These are phyloP conservation scores for Fopius arisanus DNA, from an alignment of 1,140 invertebrate genomes.

Conservation along the genomic window DNA sequence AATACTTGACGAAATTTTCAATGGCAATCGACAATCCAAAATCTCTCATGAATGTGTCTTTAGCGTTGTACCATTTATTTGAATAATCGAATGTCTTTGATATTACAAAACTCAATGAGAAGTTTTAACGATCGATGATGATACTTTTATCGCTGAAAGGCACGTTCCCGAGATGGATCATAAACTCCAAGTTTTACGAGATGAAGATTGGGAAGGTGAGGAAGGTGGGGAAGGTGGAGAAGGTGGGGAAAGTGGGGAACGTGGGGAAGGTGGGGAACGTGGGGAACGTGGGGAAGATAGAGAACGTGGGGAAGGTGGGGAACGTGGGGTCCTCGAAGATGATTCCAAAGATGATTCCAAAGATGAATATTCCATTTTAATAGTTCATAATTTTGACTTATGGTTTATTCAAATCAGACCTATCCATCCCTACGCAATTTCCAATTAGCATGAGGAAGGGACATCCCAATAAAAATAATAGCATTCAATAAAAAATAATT, in stretches of 20 bases:
- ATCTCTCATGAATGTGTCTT: not conserved
- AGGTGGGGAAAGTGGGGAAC: not conserved
- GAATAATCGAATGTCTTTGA: not conserved
- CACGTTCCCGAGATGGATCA: not conserved
- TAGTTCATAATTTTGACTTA: not conserved
- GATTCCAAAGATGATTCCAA: not conserved
- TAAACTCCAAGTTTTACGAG: not conserved
- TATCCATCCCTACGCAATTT: too few species aligned
- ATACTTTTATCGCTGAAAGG: not conserved
- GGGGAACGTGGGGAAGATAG: not conserved
- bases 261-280: not conserved
- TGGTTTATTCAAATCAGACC: not conserved
- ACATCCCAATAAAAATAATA: not conserved
- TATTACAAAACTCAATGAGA: not conserved
- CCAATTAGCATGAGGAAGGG: too few species aligned
- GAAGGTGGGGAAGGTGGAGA: not conserved
- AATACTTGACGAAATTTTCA: too few species aligned
- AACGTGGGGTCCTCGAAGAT: not conserved
- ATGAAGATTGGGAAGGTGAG: not conserved
- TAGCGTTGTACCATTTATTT: too few species aligned
- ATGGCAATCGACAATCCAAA: not conserved
- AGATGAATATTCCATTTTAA: not conserved
- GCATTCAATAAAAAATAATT: not conserved
- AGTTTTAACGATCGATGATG: conserved; percentile 1
- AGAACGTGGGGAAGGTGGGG: not conserved